Base-by-base conservation (phyloP, 1,140 invertebrate species). In the Hypsibius dujardini region DNA sequence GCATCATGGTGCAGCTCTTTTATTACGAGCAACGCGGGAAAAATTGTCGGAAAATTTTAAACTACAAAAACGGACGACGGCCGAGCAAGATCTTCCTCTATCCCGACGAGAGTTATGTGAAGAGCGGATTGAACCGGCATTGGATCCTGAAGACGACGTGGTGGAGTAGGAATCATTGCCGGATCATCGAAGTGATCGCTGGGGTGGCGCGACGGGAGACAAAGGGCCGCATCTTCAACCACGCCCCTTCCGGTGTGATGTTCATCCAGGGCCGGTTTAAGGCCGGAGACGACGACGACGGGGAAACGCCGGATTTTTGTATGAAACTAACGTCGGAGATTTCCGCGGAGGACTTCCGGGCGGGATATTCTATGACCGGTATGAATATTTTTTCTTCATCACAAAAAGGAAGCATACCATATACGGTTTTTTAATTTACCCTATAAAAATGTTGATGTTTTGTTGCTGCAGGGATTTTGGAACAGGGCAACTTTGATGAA, bases 321-420 rank as follows among this genome's bases (percentile, higher is more conserved):
- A 79, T 89, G 79, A 85, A 84, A 78, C 83, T 89, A 76, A 88
- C 87, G 56, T 87, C 87, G 71, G 86, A 88, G 77, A 86, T 89
- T 70, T 85, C 85, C 60, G 85, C 85, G 75, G 85, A 87, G 50
- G 89, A 91, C 79, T 89, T 89, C 82, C 89, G 90, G 78, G 88
- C 89, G 85, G 88, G 88, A 47, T 90, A 90, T 80, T 87, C 87
- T 75, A 88, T 91, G 84, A 90, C 88, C 0, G 88, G 89, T 12
- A 89, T 56, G 0, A 56, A n/a, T n/a, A n/a, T 56, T 56, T 56
- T 56, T 56, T 56, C 7, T n/a, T 56, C 7, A 12, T 56, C 28
- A 28, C 28, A 28, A 28, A 28, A 28, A 28, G 28, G 28, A 28
- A 28, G 28, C 28, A 28, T 28, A 28, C 28, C 28, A 28, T 28